phyloP scores from a whole-genome alignment of 1,140 invertebrate species.

The Drosophila sp. region DNA sequence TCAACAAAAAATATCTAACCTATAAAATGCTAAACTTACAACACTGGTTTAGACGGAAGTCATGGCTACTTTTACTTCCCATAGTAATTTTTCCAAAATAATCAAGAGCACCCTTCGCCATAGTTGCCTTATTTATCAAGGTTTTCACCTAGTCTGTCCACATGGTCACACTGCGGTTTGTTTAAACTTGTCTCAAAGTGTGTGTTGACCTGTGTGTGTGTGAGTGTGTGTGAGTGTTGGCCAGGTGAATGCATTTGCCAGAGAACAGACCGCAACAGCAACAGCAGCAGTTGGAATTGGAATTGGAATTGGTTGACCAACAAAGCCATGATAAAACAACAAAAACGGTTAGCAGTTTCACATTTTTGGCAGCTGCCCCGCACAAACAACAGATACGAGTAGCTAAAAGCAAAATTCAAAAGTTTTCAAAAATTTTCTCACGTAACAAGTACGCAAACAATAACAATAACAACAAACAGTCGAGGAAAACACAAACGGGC shows the following conservation, averaged over 20 bases:
- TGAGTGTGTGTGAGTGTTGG: slow-evolving; percentile 11
- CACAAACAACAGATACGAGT: slow-evolving; percentile 41
- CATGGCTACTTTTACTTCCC: slow-evolving; percentile 19
- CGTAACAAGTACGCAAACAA: slow-evolving; percentile 72
- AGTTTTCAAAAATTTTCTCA: slow-evolving; percentile 76
- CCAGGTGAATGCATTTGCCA: slow-evolving; percentile 59
- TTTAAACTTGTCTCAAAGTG: not conserved
- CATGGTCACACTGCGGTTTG: slow-evolving; percentile 58
- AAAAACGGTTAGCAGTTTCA: slow-evolving; percentile 58
- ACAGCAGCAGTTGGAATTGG: slow-evolving; percentile 10
- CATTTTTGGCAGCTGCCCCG: slow-evolving; percentile 61
- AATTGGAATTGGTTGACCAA: slow-evolving; percentile 29
- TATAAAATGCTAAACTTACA: too few species aligned
- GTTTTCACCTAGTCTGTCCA: slow-evolving; percentile 46
- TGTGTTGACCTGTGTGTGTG: not conserved
- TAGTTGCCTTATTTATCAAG: slow-evolving; percentile 46
- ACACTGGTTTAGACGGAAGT: slow-evolving; percentile 39
- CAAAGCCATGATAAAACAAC: slow-evolving; percentile 46
- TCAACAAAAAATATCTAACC: too few species aligned
- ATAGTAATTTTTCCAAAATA: slow-evolving; percentile 21
- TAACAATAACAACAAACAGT: slow-evolving; percentile 24
- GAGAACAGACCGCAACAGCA: slow-evolving; percentile 32
- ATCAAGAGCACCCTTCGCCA: slow-evolving; percentile 51
- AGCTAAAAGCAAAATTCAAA: slow-evolving; percentile 56
- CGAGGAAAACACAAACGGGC: slow-evolving; percentile 56